These are phyloP conservation scores for Dicrostonyx torquatus DNA, from an alignment of 2,797 vertebrate genomes.

Conservation along the genomic window DNA sequence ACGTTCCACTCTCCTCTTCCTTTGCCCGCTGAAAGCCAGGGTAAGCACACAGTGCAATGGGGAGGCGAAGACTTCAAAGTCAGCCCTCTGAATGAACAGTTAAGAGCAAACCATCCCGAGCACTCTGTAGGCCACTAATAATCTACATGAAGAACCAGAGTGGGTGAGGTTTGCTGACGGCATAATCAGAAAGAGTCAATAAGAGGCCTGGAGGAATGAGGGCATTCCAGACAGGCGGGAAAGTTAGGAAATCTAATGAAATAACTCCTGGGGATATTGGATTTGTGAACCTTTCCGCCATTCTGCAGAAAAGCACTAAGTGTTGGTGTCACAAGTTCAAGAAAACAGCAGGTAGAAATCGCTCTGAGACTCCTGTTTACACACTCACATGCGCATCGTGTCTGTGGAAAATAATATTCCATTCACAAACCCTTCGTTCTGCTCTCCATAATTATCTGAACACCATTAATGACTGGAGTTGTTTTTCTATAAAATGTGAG, in stretches of 20 bases:
- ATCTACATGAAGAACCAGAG: conserved; percentile 60
- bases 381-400: background rate
- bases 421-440: background rate
- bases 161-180: conserved; percentile 46
- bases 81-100: conserved; percentile 29
- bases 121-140: conserved; percentile 65
- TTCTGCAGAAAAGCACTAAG: conserved; percentile 62
- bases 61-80: background rate
- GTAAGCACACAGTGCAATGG: background rate
- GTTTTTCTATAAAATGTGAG: conserved; percentile 13
- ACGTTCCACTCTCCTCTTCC: background rate
- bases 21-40: background rate
- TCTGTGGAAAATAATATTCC: conserved; percentile 34
- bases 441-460: conserved; percentile 48
- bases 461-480: background rate
- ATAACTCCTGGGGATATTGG: conserved; percentile 69
- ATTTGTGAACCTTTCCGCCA: conserved; percentile 66
- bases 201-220: conserved; percentile 25
- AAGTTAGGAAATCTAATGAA: conserved; percentile 71
- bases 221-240: conserved; percentile 28
- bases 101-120: conserved; percentile 40
- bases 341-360: conserved; percentile 55
- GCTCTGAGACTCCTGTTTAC: background rate
- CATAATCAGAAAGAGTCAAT: conserved; percentile 63
- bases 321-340: conserved; percentile 69